These are phyloP conservation scores for Amniataba percoides DNA, from an alignment of 2,797 vertebrate species.

Conservation along the genomic window DNA sequence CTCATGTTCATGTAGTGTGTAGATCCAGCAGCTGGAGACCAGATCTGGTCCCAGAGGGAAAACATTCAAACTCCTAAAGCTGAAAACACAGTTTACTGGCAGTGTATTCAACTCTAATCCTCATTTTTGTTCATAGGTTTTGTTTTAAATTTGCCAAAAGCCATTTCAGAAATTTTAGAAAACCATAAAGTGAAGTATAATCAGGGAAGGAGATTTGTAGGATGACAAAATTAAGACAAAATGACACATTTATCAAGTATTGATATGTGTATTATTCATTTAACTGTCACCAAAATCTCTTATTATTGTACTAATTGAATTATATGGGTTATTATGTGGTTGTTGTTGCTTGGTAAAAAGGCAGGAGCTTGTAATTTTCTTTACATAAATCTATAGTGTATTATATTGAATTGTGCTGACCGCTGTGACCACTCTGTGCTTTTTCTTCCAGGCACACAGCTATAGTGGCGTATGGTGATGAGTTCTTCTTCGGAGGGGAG, in stretches of 20 bases:
- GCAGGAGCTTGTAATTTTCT: not conserved
- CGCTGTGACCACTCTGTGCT: not conserved
- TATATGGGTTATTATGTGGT: not conserved
- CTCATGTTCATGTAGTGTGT: conserved; percentile 7
- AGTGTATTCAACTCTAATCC: not conserved
- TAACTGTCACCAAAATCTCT: not conserved
- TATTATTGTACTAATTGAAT: not conserved
- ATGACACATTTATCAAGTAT: not conserved
- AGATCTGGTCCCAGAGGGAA: conserved; percentile 8
- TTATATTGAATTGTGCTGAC: conserved; percentile 4
- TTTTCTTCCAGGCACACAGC: conserved; percentile 94
- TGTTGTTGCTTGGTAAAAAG: not conserved
- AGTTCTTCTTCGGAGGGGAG: conserved; percentile 96
- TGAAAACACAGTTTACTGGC: not conserved
- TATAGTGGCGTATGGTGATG: conserved; percentile 95
- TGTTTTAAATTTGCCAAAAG: not conserved
- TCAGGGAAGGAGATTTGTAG: not conserved
- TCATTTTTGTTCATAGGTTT: not conserved
- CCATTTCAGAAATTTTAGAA: not conserved
- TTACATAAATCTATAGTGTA: not conserved
- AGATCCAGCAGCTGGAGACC: conserved; percentile 21
- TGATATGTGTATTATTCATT: not conserved
- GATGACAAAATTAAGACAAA: not conserved
- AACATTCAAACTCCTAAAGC: not conserved
- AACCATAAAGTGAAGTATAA: not conserved